Evolutionary conservation across 2,113 vertebrate genomes (phyloP), one percentile per base, ranked within the genome.

Genomic region (Clarias gariepinus): DNA sequence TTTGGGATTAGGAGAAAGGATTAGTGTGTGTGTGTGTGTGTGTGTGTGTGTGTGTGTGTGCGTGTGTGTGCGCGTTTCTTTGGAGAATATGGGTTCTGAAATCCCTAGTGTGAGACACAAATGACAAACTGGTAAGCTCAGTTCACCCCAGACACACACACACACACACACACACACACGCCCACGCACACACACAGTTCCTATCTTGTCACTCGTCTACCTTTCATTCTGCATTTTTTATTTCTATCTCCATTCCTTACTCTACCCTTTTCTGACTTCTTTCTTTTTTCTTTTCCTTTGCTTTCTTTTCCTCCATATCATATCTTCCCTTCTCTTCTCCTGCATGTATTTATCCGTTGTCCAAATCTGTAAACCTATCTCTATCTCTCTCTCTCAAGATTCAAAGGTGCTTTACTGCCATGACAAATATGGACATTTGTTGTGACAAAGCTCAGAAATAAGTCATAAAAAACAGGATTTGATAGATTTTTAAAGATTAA

Each of bases 91-190:
- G 83, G 63, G 90, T 87, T 84, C 89, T 89, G 88, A 91, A 92
- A 89, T 91, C 88, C 90, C 83, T 82, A 76, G 66, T 91, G 82
- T 92, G 88, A 88, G 86, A 92, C 81, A 91, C 88, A 87, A 87
- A 90, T 87, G 68, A 86, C 82, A 92, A 91, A 92, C 89, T 81
- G 87, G 87, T 91, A 90, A 82, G 81, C 91, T 91, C 85, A 81
- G 66, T 60, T 30, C 68, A 41, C 60, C 80, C 77, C 83, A 81
- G 63, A 74, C 30, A 71, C 36, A 82, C 53, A 86, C 69, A 73
- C 13, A 57, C 82, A 68, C 66, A 87, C 23, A 79, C 73, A 85
- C 69, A 80, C 71, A 82, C 23, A 74, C 66, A 83, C 41, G 52
- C 79, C 33, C 76, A 76, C 61, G 87, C 85, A 73, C 81, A 74